phyloP scores from a whole-genome alignment of 1,140 invertebrate genomes.

The silkworm (Bombyx mori) region ASM3026992v2 NC_085116.1:12069001-12069500 shows the following conservation, averaged over 20 bases:
- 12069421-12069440: constrained; percentile 55
- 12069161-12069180: constrained; percentile 71
- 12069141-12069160: constrained; percentile 36
- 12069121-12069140: constrained; percentile 16
- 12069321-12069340: constrained; percentile 62
- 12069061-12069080: constrained; percentile 68
- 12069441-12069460: constrained; percentile 59
- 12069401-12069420: constrained; percentile 39
- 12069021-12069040: constrained; percentile 64
- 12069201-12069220: constrained; percentile 68
- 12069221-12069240: constrained; percentile 60
- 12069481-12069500: constrained; percentile 61
- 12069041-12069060: constrained; percentile 67
- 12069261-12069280: constrained; percentile 61
- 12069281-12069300: constrained; percentile 65
- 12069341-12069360: constrained; percentile 49
- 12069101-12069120: constrained; percentile 24
- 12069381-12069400: constrained; percentile 52
- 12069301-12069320: constrained; percentile 59
- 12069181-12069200: constrained; percentile 65
- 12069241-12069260: constrained; percentile 68
- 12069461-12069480: constrained; percentile 67
- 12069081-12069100: constrained; percentile 42
- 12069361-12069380: constrained; percentile 37
- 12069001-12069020: constrained; percentile 61